Evolutionary conservation across 1,140 invertebrate genomes (phyloP), one percentile per base, ranked within the genome.

Genomic region (Coptotermes formosanus): DNA sequence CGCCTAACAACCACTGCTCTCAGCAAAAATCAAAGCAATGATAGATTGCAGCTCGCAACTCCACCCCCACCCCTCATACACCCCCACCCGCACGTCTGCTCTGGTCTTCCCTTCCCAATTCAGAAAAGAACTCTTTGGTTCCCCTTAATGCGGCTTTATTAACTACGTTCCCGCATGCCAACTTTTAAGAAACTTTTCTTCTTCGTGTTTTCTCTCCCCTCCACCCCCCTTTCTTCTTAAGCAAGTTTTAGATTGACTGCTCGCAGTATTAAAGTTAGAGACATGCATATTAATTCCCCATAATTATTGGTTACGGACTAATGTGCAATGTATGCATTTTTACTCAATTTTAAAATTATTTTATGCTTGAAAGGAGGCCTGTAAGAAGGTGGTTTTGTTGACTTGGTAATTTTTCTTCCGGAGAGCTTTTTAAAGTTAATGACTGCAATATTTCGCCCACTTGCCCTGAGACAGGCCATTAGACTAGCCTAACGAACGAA

Each of bases 291-390:
- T 89, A 89, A 89, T 89, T 89, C 88, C 88, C 88, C 87, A 88
- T 89, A 89, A 89, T 89, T 89, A 89, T 89, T 89, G 89, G 88
- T 86, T 84, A 44, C 83, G 86, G 85, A 87, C 86, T 87, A 89
- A 89, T 88, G 88, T 89, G 89, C 88, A 87, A 88, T 89, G 89
- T 88, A 87, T 89, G 89, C 89, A 89, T 88, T 89, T 89, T 89
- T 89, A 87, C 86, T 87, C 86, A 64, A 85, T 85, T 88, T 88
- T 85, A 86, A 89, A 89, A 89, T 88, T 88, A 89, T 88, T 88
- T 88, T 87, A 87, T 86, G 87, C 83, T 85, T 64, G 45, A 86
- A 83, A 86, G 45, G 86, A 85, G 82, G 44, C 84, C 82, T 75
- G 32, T 82, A 85, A 86, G 83, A 81, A 75, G 87, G 83, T 86